Evolutionary conservation across 1,140 invertebrate genomes (phyloP), one percentile per base, ranked within the genome.

Genomic region (Nymphalis io): DNA sequence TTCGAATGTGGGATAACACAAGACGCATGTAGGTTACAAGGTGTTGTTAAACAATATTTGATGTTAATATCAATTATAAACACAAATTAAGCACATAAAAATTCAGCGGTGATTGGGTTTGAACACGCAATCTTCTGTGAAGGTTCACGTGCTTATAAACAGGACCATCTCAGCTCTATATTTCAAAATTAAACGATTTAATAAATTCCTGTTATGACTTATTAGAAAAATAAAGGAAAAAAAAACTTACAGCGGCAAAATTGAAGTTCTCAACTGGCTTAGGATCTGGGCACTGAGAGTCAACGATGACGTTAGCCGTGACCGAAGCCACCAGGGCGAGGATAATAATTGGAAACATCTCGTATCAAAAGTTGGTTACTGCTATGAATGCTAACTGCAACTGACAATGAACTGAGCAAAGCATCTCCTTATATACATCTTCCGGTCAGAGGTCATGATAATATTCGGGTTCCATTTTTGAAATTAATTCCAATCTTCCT

Each of bases 231-330:
- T 16, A 53, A 53, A 8, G 20, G 3, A 23, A 21, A 44, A 61
- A 68, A 44, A 62, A 58, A 42, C 83, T 85, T 69, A 87, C 85
- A 18, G 78, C 78, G 3, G 80, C 75, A n/a, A 79, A 48, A 60
- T 85, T 81, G 68, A 87, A 85, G 59, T 85, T 82, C 42, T 81
- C 76, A 46, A 87, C 78, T 1, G 80, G 73, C 65, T 83, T 83
- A 23, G 80, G 51, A 3, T 79, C 81, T 15, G 85, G 82, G 55
- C 85, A 87, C 16, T 57, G 55, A 10, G 46, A 23, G 15, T 69
- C 60, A 18, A 33, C 5, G 59, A 48, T 53, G 33, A 75, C 79
- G 40, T 74, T 70, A 27, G 80, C 83, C 0, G 75, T 53, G 16
- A 77, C 80, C 21, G 70, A 70, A 18, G 78, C 82, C 10, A 80